Base-by-base conservation (phyloP, 1,140 invertebrate genomes). In the Macrobrachium nipponense region DNA sequence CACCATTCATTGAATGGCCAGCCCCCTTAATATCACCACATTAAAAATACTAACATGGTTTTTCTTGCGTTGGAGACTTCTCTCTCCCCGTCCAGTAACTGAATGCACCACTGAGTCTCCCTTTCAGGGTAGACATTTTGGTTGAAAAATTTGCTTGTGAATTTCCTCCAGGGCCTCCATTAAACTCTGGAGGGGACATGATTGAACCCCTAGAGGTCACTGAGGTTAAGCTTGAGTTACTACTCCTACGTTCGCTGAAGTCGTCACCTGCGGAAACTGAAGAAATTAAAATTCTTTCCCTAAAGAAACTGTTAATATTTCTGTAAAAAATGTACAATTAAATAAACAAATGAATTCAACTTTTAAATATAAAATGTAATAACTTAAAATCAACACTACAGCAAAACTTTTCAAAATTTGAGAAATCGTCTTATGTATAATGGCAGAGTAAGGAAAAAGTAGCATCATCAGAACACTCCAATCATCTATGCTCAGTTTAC, bases 61-160 rank as follows among this genome's bases (percentile, higher is more conserved):
- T 89, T 51, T 87, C 88, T 23, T 83, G 82, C 7, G 82, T 77
- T 58, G 77, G 86, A 10, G 86, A 82, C 23, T 89, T 89, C 44
- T 89, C 89, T 43, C 76, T 82, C 18, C 89, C 88, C 5, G 89
- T 87, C 90, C 90, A 90, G 44, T 90, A 90, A 58, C 79, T 89
- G 72, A 90, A 82, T 18, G 89, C 89, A 18, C 90, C 89, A 51
- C 87, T 80, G 23, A 90, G 83, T 51, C 87, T 83, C 14, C 90
- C 89, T 87, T 90, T 90, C n/a, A 90, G 83, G 15, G 86, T 82
- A 58, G 83, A 75, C 70, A 90, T 85, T 80, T 87, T 88, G 44
- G 86, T 88, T 10, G 89, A 80, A 18, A 90, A 70, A 62, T 88
- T 90, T 20, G 78, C 61, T 11, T 81, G 27, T 17, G 84, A 23